Percentiles rank a stretch among this genome's conserved stretches.
phyloP scores from a whole-genome alignment of 2,888 invertebrate genomes.

The Pterostichus madidus region DNA sequence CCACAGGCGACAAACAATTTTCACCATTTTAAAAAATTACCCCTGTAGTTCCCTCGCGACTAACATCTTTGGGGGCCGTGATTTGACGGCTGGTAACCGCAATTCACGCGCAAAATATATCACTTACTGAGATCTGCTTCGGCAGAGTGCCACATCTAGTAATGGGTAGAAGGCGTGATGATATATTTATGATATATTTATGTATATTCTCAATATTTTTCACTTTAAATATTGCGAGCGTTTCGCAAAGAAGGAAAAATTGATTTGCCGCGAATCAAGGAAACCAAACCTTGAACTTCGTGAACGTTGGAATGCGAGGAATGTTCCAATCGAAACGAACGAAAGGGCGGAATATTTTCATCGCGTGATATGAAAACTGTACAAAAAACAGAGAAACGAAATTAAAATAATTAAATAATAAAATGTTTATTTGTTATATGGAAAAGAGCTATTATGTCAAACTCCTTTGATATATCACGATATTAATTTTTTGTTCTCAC shows the following conservation, averaged over 20 bases:
- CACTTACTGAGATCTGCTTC: too few species aligned
- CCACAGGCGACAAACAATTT: too few species aligned
- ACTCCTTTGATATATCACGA: neutral
- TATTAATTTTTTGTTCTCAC: neutral
- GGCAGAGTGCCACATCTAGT: too few species aligned
- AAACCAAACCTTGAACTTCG: conserved; percentile 5
- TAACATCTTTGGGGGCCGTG: too few species aligned
- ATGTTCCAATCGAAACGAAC: neutral
- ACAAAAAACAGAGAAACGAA: conserved; percentile 18
- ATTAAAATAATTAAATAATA: conserved; percentile 43
- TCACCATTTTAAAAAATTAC: too few species aligned
- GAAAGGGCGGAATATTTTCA: neutral
- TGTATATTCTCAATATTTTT: too few species aligned
- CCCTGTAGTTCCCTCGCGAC: too few species aligned
- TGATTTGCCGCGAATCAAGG: neutral
- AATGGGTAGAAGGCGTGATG: too few species aligned
- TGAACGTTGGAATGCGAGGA: neutral
- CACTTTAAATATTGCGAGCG: too few species aligned
- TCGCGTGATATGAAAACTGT: neutral
- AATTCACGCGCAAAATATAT: too few species aligned
- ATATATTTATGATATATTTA: too few species aligned
- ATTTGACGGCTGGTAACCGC: too few species aligned
- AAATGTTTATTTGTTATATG: neutral
- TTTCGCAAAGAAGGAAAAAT: neutral
- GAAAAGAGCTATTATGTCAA: conserved; percentile 5